Evolutionary conservation across 2,113 vertebrate genomes (phyloP), one percentile per base, ranked within the genome.

Genomic region (Perccottus glenii): DNA sequence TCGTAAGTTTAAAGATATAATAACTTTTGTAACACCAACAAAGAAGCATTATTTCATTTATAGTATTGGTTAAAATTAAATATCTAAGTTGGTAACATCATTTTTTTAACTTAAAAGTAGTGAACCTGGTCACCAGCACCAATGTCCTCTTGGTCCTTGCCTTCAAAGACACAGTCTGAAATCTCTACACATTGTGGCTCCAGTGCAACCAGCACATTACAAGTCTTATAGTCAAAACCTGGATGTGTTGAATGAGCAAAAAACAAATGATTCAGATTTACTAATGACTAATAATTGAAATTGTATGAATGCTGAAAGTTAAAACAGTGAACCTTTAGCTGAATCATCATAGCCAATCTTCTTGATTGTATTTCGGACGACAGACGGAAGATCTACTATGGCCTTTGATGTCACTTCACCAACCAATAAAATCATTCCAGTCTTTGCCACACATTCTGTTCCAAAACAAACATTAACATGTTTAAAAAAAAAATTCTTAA

Each of bases 141-240:
- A 40, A 92, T 91, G 73, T 93, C 84, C 46, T 93, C 91, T 42
- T 87, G 82, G 2, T 87, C 75, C 61, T 85, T 43, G 40, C 89
- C 91, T 66, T 90, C 84, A 43, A 92, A 92, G 68, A 92, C 90
- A 60, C 91, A 91, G 76, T 92, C 86, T 4, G 90, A 74, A 15
- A 93, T 93, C 67, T 93, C 91, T 6, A 0, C 33, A 36, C 81
- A 87, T 76, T 93, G 92, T 1, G 89, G 91, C 77, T 93, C 89
- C 73, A 93, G 80, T 1, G 92, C 87, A 59, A 93, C 50, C 49
- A 93, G 77, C 56, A 93, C 88, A 14, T 91, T 93, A 55, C 92
- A 93, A 35, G 91, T 93, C 86, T 93, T 93, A 38, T 91, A 93
- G 81, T 93, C 92, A 44, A 93, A 93, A 14, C 91, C 92, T 93